These are phyloP conservation scores for Gymnobelideus leadbeateri DNA, from an alignment of 2,113 vertebrate genomes.

Conservation along the genomic window DNA sequence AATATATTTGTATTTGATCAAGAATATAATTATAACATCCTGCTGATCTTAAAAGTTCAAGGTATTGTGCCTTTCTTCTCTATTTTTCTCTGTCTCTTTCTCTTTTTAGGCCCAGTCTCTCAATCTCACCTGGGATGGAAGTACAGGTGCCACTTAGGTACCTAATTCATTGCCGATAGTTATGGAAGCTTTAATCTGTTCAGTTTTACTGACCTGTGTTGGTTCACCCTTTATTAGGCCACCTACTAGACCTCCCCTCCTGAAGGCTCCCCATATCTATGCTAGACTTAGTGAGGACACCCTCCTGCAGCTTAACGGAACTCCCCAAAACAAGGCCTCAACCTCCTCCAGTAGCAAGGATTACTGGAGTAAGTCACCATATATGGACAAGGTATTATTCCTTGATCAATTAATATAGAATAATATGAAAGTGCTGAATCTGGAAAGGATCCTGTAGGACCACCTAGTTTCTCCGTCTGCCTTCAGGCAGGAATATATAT, in stretches of 20 bases:
- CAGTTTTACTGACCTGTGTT: neutral
- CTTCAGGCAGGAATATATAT: conserved; percentile 14
- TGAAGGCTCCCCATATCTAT: neutral
- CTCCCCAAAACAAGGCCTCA: neutral
- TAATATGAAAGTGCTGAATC: conserved; percentile 6
- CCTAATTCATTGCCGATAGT: neutral
- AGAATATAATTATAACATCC: too few relatives aligned
- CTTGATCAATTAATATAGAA: conserved; percentile 20
- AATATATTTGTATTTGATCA: too few relatives aligned
- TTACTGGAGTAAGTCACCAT: neutral
- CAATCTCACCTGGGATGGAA: neutral
- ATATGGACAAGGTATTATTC: neutral
- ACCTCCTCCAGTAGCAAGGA: neutral
- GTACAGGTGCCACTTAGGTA: too few relatives aligned
- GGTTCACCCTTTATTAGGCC: neutral
- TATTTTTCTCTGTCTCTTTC: too few relatives aligned
- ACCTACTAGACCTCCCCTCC: neutral
- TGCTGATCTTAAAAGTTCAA: too few relatives aligned
- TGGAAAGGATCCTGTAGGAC: conserved; percentile 16
- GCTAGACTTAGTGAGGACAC: neutral
- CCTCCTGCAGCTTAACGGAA: neutral
- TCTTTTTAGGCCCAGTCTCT: too few relatives aligned
- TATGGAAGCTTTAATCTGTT: neutral
- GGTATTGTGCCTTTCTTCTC: too few relatives aligned
- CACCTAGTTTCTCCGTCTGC: neutral